Conservation (phyloP, 1,140 invertebrate genomes). For the Eueides isabella region DNA sequence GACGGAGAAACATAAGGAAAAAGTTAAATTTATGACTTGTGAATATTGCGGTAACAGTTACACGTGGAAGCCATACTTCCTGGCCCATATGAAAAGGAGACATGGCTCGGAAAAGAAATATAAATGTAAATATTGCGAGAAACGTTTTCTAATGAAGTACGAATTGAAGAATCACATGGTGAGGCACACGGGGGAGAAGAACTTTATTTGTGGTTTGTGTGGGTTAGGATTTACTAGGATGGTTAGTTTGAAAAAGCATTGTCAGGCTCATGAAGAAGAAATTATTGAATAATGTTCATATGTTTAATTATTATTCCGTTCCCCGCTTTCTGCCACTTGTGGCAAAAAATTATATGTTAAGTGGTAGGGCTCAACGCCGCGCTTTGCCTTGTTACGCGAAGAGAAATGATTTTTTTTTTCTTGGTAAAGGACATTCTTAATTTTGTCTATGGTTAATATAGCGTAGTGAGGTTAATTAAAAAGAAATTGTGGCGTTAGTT, state of each 20-base stretch:
- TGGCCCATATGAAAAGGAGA: conserved; percentile 53
- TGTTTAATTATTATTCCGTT: background rate
- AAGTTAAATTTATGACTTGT: conserved; percentile 53
- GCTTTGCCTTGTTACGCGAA: too few relatives aligned
- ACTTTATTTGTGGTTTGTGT: conserved; percentile 43
- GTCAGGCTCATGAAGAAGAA: conserved; percentile 24
- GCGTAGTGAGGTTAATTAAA: too few relatives aligned
- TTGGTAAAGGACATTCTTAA: too few relatives aligned
- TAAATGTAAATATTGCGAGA: conserved; percentile 49
- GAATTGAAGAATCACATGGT: conserved; percentile 51
- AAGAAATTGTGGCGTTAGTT: background rate
- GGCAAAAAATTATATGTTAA: too few relatives aligned
- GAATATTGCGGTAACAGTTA: conserved; percentile 60
- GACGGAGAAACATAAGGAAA: conserved; percentile 50
- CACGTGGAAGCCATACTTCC: conserved; percentile 56
- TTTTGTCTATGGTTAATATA: too few relatives aligned
- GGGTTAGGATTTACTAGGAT: conserved; percentile 36
- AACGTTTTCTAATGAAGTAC: conserved; percentile 43
- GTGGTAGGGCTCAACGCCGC: too few relatives aligned
- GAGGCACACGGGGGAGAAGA: conserved; percentile 45
- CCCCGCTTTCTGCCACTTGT: too few relatives aligned
- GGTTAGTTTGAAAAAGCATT: conserved; percentile 31
- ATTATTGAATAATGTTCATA: background rate
- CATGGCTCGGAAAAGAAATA: conserved; percentile 48
- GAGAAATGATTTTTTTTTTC: too few relatives aligned